phyloP scores from a whole-genome alignment of 2,113 vertebrate species.

The Oenanthe melanoleuca region DNA sequence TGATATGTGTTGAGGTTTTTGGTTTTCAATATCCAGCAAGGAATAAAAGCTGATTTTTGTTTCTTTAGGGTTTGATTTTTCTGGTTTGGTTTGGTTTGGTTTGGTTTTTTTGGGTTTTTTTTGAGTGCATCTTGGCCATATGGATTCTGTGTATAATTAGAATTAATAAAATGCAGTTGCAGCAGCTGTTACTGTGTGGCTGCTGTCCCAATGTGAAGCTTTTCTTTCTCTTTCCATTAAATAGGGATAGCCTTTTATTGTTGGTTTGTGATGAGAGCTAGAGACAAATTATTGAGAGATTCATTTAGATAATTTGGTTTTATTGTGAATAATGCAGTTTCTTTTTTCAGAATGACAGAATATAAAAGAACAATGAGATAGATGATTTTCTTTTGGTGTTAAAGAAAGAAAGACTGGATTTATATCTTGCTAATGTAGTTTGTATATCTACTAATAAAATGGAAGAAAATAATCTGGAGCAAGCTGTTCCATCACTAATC shows the following conservation, averaged over 20 bases:
- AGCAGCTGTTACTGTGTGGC: constrained; percentile 48
- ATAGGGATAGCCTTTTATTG: neutral
- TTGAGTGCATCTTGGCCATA: neutral
- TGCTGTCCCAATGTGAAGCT: constrained; percentile 32
- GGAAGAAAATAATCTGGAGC: constrained; percentile 63
- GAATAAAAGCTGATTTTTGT: neutral
- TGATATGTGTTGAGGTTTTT: neutral
- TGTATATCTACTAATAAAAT: constrained; percentile 61
- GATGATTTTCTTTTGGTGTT: neutral
- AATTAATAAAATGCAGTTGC: constrained; percentile 50
- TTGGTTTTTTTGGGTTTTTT: neutral
- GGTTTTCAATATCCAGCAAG: neutral
- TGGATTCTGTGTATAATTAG: constrained; percentile 26
- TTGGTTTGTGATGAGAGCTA: neutral
- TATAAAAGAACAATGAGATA: neutral
- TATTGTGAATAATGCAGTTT: neutral
- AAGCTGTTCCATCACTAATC: constrained; percentile 67
- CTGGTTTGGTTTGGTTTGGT: neutral
- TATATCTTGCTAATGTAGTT: constrained; percentile 37
- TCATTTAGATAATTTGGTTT: constrained; percentile 55
- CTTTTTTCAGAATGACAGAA: neutral
- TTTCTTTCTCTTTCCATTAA: constrained; percentile 16
- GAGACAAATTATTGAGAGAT: constrained; percentile 19
- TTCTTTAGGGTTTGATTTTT: neutral
- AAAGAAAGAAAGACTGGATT: neutral